A percentile compares a stretch with the other conserved stretches of the same genome.
Conservation (phyloP, 2,113 vertebrate species). For the Corvus moneduloides region DNA sequence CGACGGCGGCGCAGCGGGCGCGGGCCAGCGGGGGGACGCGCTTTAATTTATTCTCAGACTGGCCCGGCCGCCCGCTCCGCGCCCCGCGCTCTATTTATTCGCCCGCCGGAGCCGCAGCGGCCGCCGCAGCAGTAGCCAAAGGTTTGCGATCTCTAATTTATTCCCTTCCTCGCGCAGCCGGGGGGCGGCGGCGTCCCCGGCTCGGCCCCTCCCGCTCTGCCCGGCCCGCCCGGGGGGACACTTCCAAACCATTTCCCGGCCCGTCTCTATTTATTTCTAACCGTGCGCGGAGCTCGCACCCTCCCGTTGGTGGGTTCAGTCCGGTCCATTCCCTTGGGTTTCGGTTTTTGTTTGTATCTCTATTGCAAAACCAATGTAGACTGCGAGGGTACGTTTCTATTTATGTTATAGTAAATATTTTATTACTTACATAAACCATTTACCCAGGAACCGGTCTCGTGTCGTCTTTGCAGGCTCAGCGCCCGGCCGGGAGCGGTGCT, state of each 20-base stretch:
- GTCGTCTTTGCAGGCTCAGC: conserved; percentile 80
- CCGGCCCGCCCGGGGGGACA: background rate
- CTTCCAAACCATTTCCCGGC: conserved; percentile 64
- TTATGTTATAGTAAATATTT: conserved; percentile 99
- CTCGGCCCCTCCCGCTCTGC: background rate
- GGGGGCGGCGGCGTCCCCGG: background rate
- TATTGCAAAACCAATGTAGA: conserved; percentile 92
- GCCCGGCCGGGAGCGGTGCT: background rate
- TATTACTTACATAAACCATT: conserved; percentile 99
- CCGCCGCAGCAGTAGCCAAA: conserved; percentile 77
- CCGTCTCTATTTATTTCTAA: conserved; percentile 95
- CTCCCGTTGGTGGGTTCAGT: conserved; percentile 73
- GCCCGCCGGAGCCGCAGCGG: conserved; percentile 63
- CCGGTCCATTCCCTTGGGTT: conserved; percentile 62
- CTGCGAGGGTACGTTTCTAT: conserved; percentile 98
- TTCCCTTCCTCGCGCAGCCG: conserved; percentile 33
- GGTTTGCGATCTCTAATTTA: conserved; percentile 78
- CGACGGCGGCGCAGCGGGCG: conserved; percentile 15
- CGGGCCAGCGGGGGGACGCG: conserved; percentile 4
- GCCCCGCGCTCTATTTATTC: conserved; percentile 72
- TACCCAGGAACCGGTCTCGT: conserved; percentile 92
- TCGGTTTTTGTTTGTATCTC: conserved; percentile 92
- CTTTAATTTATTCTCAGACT: conserved; percentile 53
- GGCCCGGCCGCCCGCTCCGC: conserved; percentile 13
- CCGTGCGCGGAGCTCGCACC: conserved; percentile 86